phyloP scores from a whole-genome alignment of 2,797 vertebrate genomes.

The Zenarchopterus dispar region DNA sequence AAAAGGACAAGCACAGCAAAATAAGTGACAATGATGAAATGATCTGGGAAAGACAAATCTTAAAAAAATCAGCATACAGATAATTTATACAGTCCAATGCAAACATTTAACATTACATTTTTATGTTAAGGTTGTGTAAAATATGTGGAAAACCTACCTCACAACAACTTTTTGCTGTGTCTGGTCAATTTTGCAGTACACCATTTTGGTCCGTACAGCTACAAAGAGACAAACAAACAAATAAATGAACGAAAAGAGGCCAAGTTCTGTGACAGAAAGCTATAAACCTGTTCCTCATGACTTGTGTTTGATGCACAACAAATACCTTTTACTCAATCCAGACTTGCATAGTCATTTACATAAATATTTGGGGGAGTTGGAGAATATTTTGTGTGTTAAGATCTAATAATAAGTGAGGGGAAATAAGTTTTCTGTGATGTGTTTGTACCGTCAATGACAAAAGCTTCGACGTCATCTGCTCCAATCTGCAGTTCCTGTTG shows the following conservation, averaged over 20 bases:
- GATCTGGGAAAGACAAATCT: too few species aligned
- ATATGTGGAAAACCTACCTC: constrained; percentile 83
- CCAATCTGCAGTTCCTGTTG: constrained; percentile 96
- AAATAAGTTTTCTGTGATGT: neutral
- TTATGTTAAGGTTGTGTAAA: too few species aligned
- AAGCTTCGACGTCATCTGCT: constrained; percentile 95
- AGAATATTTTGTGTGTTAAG: too few species aligned
- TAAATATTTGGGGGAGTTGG: too few species aligned
- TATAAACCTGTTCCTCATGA: too few species aligned
- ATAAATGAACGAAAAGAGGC: neutral
- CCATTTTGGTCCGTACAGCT: constrained; percentile 99
- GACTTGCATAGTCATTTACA: too few species aligned
- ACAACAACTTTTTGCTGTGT: constrained; percentile 97
- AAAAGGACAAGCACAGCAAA: neutral
- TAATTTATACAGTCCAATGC: too few species aligned
- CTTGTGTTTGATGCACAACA: too few species aligned
- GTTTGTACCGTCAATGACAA: constrained; percentile 94
- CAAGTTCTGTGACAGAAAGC: neutral
- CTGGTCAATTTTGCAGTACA: constrained; percentile 99
- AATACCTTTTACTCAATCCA: neutral
- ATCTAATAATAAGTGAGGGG: too few species aligned
- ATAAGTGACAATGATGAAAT: too few species aligned
- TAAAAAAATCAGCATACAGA: too few species aligned
- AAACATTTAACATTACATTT: too few species aligned
- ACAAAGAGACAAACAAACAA: constrained; percentile 26